These are phyloP conservation scores for Remorina albescens DNA, from an alignment of 2,797 vertebrate genomes.

Conservation along the genomic window DNA sequence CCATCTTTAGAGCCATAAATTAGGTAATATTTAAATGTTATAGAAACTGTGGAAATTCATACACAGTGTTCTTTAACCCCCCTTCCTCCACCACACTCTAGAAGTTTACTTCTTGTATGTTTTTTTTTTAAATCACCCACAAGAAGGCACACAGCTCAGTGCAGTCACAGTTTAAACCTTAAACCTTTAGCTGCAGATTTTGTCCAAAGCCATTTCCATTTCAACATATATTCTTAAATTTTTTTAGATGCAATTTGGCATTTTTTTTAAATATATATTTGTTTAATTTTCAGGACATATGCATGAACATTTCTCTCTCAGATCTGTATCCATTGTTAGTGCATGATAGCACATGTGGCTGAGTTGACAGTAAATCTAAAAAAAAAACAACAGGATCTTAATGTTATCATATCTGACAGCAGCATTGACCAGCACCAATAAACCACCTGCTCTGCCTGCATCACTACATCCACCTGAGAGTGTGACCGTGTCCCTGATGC, in stretches of 20 bases:
- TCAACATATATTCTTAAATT: too few relatives aligned
- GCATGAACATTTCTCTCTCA: not conserved
- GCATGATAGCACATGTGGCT: not conserved
- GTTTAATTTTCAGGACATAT: not conserved
- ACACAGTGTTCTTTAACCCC: not conserved
- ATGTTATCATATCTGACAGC: not conserved
- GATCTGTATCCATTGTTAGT: not conserved
- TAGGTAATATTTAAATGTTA: not conserved
- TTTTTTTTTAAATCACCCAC: not conserved
- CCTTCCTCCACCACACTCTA: too few relatives aligned
- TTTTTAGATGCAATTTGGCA: not conserved
- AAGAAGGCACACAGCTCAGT: not conserved
- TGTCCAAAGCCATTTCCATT: not conserved
- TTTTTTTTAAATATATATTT: not conserved
- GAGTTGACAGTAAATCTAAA: slow-evolving; percentile 1
- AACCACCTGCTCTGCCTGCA: slow-evolving; percentile 18
- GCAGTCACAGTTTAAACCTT: not conserved
- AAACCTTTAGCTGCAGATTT: not conserved
- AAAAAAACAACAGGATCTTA: not conserved
- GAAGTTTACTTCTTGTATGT: too few relatives aligned
- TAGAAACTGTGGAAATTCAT: slow-evolving; percentile 4
- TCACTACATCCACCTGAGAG: not conserved
- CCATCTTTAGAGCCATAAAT: not conserved
- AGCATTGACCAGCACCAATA: not conserved
- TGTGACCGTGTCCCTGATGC: slow-evolving; percentile 15